phyloP scores from a whole-genome alignment of 2,888 invertebrate genomes.

The Drosophila buzzatii region DNA sequence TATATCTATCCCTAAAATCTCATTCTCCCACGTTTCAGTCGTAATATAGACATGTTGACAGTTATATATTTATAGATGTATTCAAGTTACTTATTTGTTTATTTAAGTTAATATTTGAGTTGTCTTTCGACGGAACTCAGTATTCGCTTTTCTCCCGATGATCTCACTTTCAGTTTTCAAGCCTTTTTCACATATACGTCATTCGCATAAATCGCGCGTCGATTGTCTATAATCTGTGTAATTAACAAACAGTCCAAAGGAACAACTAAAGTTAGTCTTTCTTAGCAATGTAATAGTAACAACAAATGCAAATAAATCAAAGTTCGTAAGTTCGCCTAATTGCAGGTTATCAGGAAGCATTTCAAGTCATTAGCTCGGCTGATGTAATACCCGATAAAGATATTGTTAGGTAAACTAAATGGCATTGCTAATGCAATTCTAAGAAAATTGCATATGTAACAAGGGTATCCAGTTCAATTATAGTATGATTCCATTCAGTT shows the following conservation, averaged over 20 bases:
- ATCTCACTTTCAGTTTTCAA: slow-evolving; percentile 26
- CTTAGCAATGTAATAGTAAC: slow-evolving; percentile 3
- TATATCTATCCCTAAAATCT: slow-evolving; percentile 1
- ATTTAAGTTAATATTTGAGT: slow-evolving; percentile 5
- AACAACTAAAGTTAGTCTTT: not conserved
- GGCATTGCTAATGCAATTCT: not conserved
- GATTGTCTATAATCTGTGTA: slow-evolving; percentile 17
- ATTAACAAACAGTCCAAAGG: slow-evolving; percentile 9
- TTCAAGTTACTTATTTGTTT: slow-evolving; percentile 21
- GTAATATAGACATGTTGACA: not conserved
- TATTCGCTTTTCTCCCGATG: slow-evolving; percentile 20
- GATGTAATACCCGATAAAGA: slow-evolving; percentile 18
- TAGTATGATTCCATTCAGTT: not conserved
- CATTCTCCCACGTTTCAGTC: not conserved
- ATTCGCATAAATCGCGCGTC: not conserved
- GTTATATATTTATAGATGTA: not conserved
- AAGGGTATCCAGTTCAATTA: not conserved
- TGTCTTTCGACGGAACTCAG: not conserved
- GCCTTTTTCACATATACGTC: slow-evolving; percentile 9
- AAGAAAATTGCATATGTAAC: not conserved
- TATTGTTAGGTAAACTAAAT: not conserved
- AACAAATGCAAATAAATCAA: slow-evolving; percentile 7
- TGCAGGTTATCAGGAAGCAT: slow-evolving; percentile 27
- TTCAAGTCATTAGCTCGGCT: slow-evolving; percentile 23
- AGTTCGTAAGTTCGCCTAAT: slow-evolving; percentile 26